Percentiles rank a stretch among this genome's conserved stretches.
phyloP scores from a whole-genome alignment of 2,113 vertebrate species.

The Trogon surrucura region DNA sequence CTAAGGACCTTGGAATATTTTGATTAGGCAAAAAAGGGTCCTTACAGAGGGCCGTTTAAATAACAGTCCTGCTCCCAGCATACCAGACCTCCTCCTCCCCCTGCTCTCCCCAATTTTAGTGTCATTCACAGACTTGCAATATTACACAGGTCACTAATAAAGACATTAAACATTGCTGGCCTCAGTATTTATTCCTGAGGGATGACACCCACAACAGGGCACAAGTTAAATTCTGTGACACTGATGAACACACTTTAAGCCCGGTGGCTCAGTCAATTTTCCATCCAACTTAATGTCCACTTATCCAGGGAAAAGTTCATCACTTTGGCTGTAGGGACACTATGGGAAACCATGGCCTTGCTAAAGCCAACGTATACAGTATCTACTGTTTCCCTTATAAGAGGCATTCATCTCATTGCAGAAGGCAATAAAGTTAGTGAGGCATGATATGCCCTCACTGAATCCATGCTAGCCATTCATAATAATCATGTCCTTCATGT shows the following conservation, averaged over 20 bases:
- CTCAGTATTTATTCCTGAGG: neutral
- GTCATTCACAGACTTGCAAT: accelerated
- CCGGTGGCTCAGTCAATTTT: neutral
- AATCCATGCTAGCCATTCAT: neutral
- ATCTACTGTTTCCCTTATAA: neutral
- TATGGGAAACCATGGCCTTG: neutral
- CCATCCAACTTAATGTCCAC: neutral
- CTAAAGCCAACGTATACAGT: neutral
- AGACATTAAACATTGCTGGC: neutral
- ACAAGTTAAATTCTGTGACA: neutral
- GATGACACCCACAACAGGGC: accelerated
- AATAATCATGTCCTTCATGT: neutral
- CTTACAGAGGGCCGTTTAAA: neutral
- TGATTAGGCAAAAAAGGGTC: neutral
- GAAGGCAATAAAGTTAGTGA: neutral
- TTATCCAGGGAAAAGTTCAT: neutral
- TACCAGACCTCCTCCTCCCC: neutral
- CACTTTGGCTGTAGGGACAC: neutral
- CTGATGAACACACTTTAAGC: neutral
- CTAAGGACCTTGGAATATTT: neutral
- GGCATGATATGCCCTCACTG: neutral
- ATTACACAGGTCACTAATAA: neutral
- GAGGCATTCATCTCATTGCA: neutral
- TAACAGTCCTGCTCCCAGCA: neutral
- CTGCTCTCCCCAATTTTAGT: neutral